Conservation (phyloP, 2,888 invertebrate species). For the Drosophila quinaria region DNA sequence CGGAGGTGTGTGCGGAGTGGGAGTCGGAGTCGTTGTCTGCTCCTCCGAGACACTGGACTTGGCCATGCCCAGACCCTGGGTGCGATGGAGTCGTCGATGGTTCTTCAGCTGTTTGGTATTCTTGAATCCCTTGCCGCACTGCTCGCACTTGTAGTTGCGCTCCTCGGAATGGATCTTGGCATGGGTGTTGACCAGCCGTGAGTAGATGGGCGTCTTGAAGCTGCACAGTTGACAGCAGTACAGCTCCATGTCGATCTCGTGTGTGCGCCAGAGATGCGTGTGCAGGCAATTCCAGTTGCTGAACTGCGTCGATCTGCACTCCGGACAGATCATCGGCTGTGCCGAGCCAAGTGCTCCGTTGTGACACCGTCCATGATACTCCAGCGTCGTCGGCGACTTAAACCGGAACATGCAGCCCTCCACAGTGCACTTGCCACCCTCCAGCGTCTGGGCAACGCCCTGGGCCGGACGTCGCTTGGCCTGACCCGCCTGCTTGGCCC, state of each 20-base stretch:
- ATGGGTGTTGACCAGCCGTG: conserved; percentile 90
- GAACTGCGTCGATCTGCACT: conserved; percentile 87
- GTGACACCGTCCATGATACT: conserved; percentile 84
- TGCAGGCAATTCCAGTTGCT: conserved; percentile 89
- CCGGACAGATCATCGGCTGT: conserved; percentile 87
- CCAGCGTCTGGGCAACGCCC: conserved; percentile 43
- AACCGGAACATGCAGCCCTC: conserved; percentile 85
- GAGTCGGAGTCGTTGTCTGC: background rate
- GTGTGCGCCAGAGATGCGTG: conserved; percentile 92
- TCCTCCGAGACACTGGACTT: conserved; percentile 25
- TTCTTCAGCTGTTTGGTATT: conserved; percentile 92
- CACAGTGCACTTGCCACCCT: conserved; percentile 81
- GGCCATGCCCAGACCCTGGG: conserved; percentile 67
- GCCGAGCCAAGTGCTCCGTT: conserved; percentile 52
- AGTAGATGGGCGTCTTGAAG: conserved; percentile 90
- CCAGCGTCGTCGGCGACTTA: conserved; percentile 78
- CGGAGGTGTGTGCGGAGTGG: background rate
- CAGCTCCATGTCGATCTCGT: conserved; percentile 92
- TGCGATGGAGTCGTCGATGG: conserved; percentile 89
- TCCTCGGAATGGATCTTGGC: conserved; percentile 91
- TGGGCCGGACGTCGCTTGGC: conserved; percentile 70
- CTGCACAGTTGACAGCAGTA: conserved; percentile 91
- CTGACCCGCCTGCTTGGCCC: conserved; percentile 82
- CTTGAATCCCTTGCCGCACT: conserved; percentile 92
- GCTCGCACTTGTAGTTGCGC: conserved; percentile 88